Conservation (phyloP, 2,797 vertebrate species). For the Sciurus carolinensis region DNA sequence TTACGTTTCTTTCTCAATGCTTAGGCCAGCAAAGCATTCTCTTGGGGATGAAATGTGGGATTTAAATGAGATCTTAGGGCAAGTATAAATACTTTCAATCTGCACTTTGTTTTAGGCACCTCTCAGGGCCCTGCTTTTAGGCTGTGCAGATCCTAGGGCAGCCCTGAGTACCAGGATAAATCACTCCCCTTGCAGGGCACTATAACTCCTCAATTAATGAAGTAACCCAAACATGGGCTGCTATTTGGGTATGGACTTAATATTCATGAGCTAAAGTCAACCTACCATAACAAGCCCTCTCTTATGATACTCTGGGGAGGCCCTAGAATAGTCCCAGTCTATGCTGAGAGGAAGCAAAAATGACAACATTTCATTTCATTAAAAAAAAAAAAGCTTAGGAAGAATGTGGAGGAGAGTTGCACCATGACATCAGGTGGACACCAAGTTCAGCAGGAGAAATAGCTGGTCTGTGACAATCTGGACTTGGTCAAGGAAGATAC, state of each 20-base stretch:
- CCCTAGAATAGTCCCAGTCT: not conserved
- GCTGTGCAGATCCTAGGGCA: constrained; percentile 49
- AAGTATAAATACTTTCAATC: constrained; percentile 76
- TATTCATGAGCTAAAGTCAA: constrained; percentile 81
- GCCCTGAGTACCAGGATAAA: constrained; percentile 72
- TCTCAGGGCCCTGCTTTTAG: not conserved
- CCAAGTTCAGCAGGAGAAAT: not conserved
- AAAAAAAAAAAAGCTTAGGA: not conserved
- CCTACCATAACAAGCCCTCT: constrained; percentile 76
- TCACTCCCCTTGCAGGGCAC: constrained; percentile 56
- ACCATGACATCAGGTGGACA: not conserved
- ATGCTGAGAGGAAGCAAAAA: not conserved
- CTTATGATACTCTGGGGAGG: constrained; percentile 46
- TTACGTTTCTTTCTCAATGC: constrained; percentile 31
- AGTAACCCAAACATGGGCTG: constrained; percentile 82
- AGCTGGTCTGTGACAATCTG: not conserved
- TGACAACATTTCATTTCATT: not conserved
- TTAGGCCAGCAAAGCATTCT: constrained; percentile 44
- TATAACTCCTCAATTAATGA: constrained; percentile 73
- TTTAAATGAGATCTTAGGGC: constrained; percentile 78
- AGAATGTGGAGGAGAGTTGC: not conserved
- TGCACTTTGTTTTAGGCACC: constrained; percentile 79
- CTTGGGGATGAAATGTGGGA: constrained; percentile 73
- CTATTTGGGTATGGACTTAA: constrained; percentile 83
- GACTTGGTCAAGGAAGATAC: rapidly evolving